Evolutionary conservation across 2,113 vertebrate genomes (phyloP), one percentile per base, ranked within the genome.

Genomic region (Pelecanus crispus): DNA sequence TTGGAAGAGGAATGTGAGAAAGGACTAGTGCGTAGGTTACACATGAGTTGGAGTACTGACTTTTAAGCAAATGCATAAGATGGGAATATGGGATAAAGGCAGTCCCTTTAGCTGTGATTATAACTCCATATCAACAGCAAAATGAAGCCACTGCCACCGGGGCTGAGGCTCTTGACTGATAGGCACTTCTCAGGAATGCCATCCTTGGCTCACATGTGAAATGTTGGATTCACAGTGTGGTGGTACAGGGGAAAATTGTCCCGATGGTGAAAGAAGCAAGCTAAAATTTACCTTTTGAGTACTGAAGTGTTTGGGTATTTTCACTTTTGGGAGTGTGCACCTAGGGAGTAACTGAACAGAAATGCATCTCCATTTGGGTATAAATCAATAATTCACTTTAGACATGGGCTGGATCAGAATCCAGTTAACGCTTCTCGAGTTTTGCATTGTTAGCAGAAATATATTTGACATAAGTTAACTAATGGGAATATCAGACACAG

Each of bases 41-140:
- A 14, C 49, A 17, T 0, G 3, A 58, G 62, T 38, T 1, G 1
- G 40, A 79, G 45, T 17, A 29, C 10, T 9, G 14, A 2, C 24
- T 68, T 34, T 70, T 32, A 75, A 63, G 49, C 10, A 70, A 58
- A 74, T 21, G 20, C 18, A 0, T 58, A 32, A 32, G 42, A 50
- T 52, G 29, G 28, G 32, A 18, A 55, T 44, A 40, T 66, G n/a
- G 32, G 32, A 20, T 44, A 22, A 5, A 62, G 53, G 31, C 40
- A 52, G 11, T 16, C 22, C 62, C 28, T 38, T 44, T 20, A 50
- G 42, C 20, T 68, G 17, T n/a, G 86, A 10, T 52, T 75, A 11
- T 20, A 11, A n/a, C 3, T 70, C 50, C 7, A 3, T 31, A n/a
- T 40, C 49, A 24, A 52, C 36, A 75, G 42, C 25, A 34, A 73